Base-by-base conservation (phyloP, 2,797 vertebrate species). In the Pampus argenteus region DNA sequence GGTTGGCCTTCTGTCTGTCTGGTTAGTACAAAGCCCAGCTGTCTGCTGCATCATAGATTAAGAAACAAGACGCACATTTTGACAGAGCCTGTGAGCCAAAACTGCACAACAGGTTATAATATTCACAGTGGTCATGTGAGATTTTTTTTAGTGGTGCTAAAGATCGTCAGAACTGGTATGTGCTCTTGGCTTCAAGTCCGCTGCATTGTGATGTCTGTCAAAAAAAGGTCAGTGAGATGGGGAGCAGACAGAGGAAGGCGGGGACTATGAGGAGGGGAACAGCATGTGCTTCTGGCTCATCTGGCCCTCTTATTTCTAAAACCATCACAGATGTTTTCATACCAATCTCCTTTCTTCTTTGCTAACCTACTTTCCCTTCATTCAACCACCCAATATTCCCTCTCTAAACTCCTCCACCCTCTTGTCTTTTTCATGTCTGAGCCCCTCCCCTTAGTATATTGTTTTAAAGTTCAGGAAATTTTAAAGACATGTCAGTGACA, bases 241-340 rank as follows among this genome's bases (percentile, higher is more conserved):
- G 22, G 66, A 77, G 59, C 56, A 76, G 67, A 66, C 54, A 57
- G 58, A 52, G 26, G 66, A 61, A 67, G 64, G 31, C 31, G 44
- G 51, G 76, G 56, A 72, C 34, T 29, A 45, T 42, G 50, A 70
- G 65, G 76, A 76, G 74, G 73, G 81, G 94, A 94, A 93, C 94
- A 94, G 76, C 88, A 59, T 88, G 91, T 94, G 89, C 93, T 90
- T 89, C 91, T 91, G 81, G 88, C 86, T 84, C 70, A 63, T 84
- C 79, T 88, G 86, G 87, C 60, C 50, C 78, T 66, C 58, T 36
- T 66, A 49, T 77, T 55, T 76, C 77, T 74, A 76, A 89, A 90
- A 86, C 66, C 71, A 67, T 85, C 66, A 77, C 93, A 92, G 91
- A 91, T 93, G 90, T 92, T 92, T 81, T 86, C 75, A 85, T 81